phyloP scores from a whole-genome alignment of 2,797 vertebrate genomes.

The Galago senegalensis region DNA sequence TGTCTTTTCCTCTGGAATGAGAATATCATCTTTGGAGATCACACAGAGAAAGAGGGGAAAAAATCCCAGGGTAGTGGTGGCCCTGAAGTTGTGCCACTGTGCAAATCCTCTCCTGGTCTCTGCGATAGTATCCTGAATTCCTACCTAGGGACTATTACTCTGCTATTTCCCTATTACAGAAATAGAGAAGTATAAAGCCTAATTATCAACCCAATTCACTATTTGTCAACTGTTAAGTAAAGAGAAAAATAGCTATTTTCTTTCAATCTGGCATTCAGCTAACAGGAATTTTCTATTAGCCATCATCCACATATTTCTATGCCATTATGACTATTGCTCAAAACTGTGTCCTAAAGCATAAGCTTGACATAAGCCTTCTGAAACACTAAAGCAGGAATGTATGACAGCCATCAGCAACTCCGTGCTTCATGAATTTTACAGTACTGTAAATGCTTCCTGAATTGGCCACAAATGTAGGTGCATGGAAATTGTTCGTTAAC shows the following conservation, averaged over 20 bases:
- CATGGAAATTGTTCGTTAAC: neutral
- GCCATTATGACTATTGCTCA: neutral
- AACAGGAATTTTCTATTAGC: slow-evolving; percentile 41
- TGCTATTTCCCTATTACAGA: neutral
- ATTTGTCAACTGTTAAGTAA: neutral
- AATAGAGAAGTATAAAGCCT: neutral
- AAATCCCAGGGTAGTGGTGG: neutral
- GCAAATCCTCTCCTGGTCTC: neutral
- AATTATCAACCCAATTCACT: neutral
- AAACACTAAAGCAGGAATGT: neutral
- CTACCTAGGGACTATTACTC: neutral
- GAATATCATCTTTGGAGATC: neutral
- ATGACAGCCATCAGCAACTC: neutral
- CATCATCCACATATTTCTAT: slow-evolving; percentile 1
- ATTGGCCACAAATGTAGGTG: neutral
- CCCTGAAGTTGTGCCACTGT: neutral
- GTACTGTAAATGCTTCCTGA: slow-evolving; percentile 29
- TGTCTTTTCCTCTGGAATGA: neutral
- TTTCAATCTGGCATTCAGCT: neutral
- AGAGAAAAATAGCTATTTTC: neutral
- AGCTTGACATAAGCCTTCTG: neutral
- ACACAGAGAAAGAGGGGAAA: neutral
- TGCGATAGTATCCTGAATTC: neutral
- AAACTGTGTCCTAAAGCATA: slow-evolving; percentile 41
- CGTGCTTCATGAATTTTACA: neutral